Evolutionary conservation across 2,113 vertebrate genomes (phyloP), one percentile per base, ranked within the genome.

Genomic region (Xerus inauris): DNA sequence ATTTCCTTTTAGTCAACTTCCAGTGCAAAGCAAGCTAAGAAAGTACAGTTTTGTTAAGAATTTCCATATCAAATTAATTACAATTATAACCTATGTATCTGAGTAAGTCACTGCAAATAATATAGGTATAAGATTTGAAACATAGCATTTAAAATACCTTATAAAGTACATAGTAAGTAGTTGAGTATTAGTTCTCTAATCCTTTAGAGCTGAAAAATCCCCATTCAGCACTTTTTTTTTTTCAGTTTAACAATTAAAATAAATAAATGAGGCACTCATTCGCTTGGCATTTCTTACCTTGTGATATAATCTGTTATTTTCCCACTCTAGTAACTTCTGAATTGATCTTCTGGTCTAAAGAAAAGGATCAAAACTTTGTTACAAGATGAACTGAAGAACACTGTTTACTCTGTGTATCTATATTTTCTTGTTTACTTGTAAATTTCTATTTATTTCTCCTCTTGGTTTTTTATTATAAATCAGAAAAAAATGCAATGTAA

Each of bases 1-100:
- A 99, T 99, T 99, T 99, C 99, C 99, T 99, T 99, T 99, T 99
- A 95, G 99, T 99, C 98, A 99, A 98, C 97, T 99, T 99, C 99
- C 99, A 99, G 99, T 99, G 99, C 98, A 99, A 99, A 95, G 99
- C 99, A 98, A 99, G 99, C 99, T 99, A 98, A 97, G 80, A 97
- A 98, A 94, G 96, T 62, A 94, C 45, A 97, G 45, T 96, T 94
- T 91, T 54, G 71, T 95, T 96, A 96, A 90, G 71, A 92, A 97
- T 76, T 82, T 95, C 86, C 84, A 11, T 59, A 95, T 98, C 87
- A 26, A 47, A 94, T 4, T 69, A 82, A 93, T 85, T 83, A 96
- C 73, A 93, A 96, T 90, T 83, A 95, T 73, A 93, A 95, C 32
- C 30, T 87, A 64, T 26, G 84, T 13, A 89, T 89, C 77, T 93